phyloP scores from a whole-genome alignment of 2,888 invertebrate species.

The Erebia epiphron region DNA sequence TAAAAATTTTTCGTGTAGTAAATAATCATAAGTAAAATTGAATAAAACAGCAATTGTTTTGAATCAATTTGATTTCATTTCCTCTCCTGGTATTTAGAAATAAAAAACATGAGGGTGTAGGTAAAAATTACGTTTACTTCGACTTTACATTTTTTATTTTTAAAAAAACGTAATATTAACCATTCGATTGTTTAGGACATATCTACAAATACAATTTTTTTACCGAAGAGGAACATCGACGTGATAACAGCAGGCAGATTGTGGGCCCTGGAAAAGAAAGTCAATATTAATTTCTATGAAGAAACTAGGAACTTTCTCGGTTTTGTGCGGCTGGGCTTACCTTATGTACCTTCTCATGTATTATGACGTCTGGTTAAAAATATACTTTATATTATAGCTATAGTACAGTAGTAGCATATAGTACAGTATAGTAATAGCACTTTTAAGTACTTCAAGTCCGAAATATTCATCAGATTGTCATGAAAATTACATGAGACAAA shows the following conservation, averaged over 20 bases:
- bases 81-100: background rate
- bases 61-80: background rate
- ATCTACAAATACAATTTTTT: constrained; percentile 5
- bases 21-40: constrained; percentile 1
- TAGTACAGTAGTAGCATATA: no score
- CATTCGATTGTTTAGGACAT: no score
- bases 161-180: no score
- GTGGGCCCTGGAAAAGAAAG: constrained; percentile 49
- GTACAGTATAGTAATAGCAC: no score
- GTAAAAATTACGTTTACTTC: background rate
- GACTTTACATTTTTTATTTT: background rate
- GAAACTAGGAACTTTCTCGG: background rate
- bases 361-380: no score
- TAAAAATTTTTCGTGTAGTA: background rate
- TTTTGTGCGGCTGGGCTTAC: no score
- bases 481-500: no score
- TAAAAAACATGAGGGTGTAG: background rate
- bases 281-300: background rate
- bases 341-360: no score
- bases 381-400: no score
- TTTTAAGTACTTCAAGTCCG: no score
- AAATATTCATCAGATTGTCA: no score
- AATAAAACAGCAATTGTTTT: constrained; percentile 8
- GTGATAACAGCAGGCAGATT: constrained; percentile 54
- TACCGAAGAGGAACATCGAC: constrained; percentile 59